phyloP scores from a whole-genome alignment of 2,888 invertebrate species.

The Tipula unca region DNA sequence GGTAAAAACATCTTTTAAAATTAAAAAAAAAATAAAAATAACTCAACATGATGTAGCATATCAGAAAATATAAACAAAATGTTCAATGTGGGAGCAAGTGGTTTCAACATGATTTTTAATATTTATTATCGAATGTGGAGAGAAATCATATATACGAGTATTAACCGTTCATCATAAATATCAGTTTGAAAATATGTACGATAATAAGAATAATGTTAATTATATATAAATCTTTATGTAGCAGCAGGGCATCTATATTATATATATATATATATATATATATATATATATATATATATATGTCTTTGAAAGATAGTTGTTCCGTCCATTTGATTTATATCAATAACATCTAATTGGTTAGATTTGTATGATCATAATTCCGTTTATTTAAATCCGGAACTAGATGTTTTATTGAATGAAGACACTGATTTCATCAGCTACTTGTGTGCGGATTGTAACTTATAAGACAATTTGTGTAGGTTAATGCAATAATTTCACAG shows the following conservation, averaged over 20 bases:
- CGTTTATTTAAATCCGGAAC: background rate
- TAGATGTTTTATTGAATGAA: background rate
- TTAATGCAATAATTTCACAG: too few relatives aligned
- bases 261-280: too few relatives aligned
- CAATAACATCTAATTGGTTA: background rate
- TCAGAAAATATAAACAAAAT: background rate
- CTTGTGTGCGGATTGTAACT: background rate
- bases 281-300: too few relatives aligned
- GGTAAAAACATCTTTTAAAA: background rate
- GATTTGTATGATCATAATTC: background rate
- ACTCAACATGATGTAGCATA: background rate
- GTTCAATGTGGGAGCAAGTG: background rate
- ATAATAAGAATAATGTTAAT: background rate
- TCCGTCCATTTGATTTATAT: background rate
- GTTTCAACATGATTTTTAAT: background rate
- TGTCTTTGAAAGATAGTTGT: background rate
- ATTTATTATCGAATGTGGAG: background rate
- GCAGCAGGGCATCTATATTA: background rate
- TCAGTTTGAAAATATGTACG: background rate
- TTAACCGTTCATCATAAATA: background rate
- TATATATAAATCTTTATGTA: background rate
- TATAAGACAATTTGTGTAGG: too few relatives aligned
- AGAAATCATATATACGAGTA: background rate
- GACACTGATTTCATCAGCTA: background rate
- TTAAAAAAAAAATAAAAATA: background rate